These are phyloP conservation scores for Microplitis demolitor DNA, from an alignment of 1,140 invertebrate genomes.

Conservation along the genomic window DNA sequence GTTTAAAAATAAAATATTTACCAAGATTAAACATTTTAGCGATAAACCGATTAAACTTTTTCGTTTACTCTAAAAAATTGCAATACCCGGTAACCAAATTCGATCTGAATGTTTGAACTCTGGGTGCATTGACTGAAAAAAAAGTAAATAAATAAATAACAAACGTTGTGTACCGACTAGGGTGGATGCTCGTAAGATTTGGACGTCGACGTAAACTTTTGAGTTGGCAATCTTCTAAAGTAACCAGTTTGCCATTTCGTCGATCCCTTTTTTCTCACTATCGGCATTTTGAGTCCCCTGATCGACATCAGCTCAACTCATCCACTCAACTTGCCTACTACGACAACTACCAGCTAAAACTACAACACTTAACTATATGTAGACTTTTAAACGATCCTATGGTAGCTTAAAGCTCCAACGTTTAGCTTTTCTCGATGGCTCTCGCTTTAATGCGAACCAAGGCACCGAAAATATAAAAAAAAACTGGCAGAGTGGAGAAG, in stretches of 20 bases:
- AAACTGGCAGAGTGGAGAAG: not conserved
- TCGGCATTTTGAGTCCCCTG: not conserved
- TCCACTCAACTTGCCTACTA: not conserved
- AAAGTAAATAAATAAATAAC: too few species aligned
- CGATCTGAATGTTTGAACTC: not conserved
- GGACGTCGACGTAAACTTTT: conserved; percentile 5
- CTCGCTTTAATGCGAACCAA: not conserved
- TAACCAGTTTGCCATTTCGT: conserved; percentile 19
- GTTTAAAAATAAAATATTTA: too few species aligned
- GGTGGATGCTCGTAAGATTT: not conserved
- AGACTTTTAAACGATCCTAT: not conserved
- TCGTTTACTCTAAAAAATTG: conserved; percentile 12
- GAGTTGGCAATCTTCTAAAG: conserved; percentile 19
- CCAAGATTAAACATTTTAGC: not conserved
- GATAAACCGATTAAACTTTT: not conserved
- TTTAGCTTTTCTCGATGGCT: not conserved
- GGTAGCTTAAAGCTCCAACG: not conserved
- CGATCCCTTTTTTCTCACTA: not conserved
- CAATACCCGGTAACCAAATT: not conserved
- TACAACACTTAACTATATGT: not conserved
- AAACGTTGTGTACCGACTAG: not conserved
- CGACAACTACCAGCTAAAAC: not conserved
- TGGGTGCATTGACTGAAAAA: too few species aligned
- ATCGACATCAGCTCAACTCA: conserved; percentile 1
- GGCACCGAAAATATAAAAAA: not conserved